These are phyloP conservation scores for Drosophila lutescens DNA, from an alignment of 2,888 invertebrate genomes.

Conservation along the genomic window DNA sequence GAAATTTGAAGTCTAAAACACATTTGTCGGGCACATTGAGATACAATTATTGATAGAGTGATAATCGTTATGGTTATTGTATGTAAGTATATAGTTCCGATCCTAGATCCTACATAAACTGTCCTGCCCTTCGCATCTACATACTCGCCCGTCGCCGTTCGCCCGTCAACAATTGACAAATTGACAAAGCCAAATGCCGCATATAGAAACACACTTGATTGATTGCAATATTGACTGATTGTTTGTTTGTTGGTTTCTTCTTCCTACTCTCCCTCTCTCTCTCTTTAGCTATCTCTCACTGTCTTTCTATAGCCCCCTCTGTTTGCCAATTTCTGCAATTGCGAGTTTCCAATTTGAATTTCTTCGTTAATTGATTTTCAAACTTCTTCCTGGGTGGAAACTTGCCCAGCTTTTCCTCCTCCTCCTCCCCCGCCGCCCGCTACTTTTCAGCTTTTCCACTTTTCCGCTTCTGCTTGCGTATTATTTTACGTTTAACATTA, in stretches of 20 bases:
- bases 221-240: constrained; percentile 73
- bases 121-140: background rate
- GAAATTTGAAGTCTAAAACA: constrained; percentile 61
- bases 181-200: constrained; percentile 51
- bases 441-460: constrained; percentile 5
- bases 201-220: constrained; percentile 65
- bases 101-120: background rate
- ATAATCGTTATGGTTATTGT: constrained; percentile 15
- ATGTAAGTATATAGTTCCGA: constrained; percentile 2
- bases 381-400: constrained; percentile 24
- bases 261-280: background rate
- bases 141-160: constrained; percentile 4
- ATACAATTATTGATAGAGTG: constrained; percentile 19
- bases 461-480: constrained; percentile 16
- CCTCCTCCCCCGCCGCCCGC: background rate
- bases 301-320: constrained; percentile 8
- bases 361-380: constrained; percentile 32
- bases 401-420: background rate
- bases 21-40: constrained; percentile 60
- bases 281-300: constrained; percentile 1
- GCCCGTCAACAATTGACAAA: constrained; percentile 41
- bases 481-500: constrained; percentile 43
- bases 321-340: constrained; percentile 32
- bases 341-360: constrained; percentile 46
- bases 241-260: constrained; percentile 30